Evolutionary conservation across 2,888 invertebrate species (phyloP), one percentile per base, ranked within the genome.

Genomic region (Protonemura montana): DNA sequence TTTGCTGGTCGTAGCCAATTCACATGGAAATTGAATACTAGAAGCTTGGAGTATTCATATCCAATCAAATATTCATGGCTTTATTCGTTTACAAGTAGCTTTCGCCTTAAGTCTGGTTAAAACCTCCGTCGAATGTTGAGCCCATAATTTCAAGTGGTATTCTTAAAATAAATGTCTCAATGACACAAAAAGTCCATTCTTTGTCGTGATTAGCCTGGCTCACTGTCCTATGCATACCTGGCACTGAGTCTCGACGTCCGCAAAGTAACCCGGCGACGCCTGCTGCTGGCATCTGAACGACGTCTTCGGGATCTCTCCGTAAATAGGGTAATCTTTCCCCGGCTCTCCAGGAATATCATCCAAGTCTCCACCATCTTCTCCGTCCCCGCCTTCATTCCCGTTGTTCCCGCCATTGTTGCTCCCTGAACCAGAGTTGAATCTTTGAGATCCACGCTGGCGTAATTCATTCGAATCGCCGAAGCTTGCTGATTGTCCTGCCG

Each of bases 301-400:
- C 7, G 93, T 93, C 86, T 89, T 89, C 0, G 92, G 92, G 82
- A 92, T 91, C 82, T 88, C 89, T 35, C 89, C 89, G 84, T 90
- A 91, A 87, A 90, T 91, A 1, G 93, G 93, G 89, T 92, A 92
- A 88, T 92, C 92, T 87, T 90, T 89, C 80, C 92, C 92, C n/a
- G 92, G 91, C 41, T n/a, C 80, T 7, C 86, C 86, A 0, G 86
- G 86, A 7, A 86, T 86, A 26, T 86, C 76, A 13, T 76, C 76
- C 84, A 84, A 59, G 26, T 59, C 28, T 0, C 84, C 84, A 6
- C 21, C 76, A 0, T 76, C 84, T 27, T 27, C 84, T 10, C 59
- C 84, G 0, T 76, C 76, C 10, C 30, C 25, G 6, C 81, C 30
- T 3, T 42, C 25, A n/a, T 81, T 81, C 30, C 81, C 30, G 81